Conservation (phyloP, 2,113 vertebrate genomes). For the Piprites chloris region DNA sequence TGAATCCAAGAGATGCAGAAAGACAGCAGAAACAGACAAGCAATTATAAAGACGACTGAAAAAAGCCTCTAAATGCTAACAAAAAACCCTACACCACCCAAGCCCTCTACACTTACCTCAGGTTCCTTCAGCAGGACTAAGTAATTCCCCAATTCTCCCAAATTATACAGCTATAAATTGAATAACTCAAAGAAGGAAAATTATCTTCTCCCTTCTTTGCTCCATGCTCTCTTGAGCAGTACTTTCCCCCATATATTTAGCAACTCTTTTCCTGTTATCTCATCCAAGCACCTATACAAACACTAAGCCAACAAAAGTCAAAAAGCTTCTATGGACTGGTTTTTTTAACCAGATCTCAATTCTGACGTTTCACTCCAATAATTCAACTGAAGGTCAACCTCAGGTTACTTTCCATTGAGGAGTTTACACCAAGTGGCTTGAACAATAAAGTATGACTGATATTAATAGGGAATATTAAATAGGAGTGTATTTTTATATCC, state of each 20-base stretch:
- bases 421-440: background rate
- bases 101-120: background rate
- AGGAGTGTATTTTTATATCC: background rate
- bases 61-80: background rate
- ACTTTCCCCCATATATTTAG: background rate
- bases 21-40: background rate
- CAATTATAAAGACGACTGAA: background rate
- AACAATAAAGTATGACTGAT: background rate
- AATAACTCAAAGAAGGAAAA: background rate
- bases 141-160: background rate
- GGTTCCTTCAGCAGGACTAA: background rate
- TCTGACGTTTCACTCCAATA: background rate
- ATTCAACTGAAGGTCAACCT: background rate
- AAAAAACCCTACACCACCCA: background rate
- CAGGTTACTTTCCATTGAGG: background rate
- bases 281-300: background rate
- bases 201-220: background rate
- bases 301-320: background rate
- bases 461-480: background rate
- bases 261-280: background rate
- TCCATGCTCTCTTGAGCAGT: background rate
- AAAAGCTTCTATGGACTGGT: background rate
- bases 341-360: background rate
- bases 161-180: background rate
- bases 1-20: background rate